These are phyloP conservation scores for Agrotis ipsilon DNA, from an alignment of 2,888 invertebrate species.

Conservation along the genomic window DNA sequence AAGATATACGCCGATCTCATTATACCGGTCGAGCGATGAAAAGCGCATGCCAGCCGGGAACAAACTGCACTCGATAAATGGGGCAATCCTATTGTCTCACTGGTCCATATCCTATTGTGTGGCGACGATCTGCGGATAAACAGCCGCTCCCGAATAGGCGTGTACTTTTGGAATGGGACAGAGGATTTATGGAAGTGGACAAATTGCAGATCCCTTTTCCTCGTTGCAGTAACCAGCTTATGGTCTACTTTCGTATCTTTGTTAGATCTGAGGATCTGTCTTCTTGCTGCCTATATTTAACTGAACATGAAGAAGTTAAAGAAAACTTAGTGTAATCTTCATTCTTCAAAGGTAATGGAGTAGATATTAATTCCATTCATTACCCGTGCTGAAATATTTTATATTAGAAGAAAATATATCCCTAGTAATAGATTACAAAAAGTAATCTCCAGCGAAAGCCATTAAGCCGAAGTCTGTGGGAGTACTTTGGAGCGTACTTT, in stretches of 20 bases:
- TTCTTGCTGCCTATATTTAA: not conserved
- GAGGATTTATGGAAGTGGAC: constrained; percentile 17
- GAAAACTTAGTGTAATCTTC: not conserved
- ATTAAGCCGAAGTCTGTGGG: constrained; percentile 10
- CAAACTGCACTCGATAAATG: constrained; percentile 77
- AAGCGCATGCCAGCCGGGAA: constrained; percentile 74
- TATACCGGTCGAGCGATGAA: constrained; percentile 79
- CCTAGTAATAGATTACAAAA: constrained; percentile 27
- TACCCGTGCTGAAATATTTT: constrained; percentile 5
- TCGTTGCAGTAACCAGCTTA: constrained; percentile 9
- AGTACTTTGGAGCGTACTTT: constrained; percentile 34
- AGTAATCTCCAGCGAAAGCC: constrained; percentile 20
- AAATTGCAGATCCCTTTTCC: constrained; percentile 36
- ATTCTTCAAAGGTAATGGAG: not conserved
- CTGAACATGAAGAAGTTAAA: not conserved
- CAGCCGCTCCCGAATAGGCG: constrained; percentile 36
- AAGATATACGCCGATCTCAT: constrained; percentile 80
- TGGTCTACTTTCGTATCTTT: constrained; percentile 3
- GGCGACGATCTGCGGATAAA: constrained; percentile 55
- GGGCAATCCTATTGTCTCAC: constrained; percentile 78
- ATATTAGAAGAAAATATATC: constrained; percentile 11
- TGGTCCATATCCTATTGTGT: constrained; percentile 58
- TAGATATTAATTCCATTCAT: constrained; percentile 3
- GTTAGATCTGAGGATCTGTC: not conserved
- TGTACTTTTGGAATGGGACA: constrained; percentile 23